A percentile compares a stretch with the other conserved stretches of the same genome.
These are phyloP conservation scores for Nemotelus nigrinus DNA, from an alignment of 2,888 invertebrate species.

Conservation along the genomic window DNA sequence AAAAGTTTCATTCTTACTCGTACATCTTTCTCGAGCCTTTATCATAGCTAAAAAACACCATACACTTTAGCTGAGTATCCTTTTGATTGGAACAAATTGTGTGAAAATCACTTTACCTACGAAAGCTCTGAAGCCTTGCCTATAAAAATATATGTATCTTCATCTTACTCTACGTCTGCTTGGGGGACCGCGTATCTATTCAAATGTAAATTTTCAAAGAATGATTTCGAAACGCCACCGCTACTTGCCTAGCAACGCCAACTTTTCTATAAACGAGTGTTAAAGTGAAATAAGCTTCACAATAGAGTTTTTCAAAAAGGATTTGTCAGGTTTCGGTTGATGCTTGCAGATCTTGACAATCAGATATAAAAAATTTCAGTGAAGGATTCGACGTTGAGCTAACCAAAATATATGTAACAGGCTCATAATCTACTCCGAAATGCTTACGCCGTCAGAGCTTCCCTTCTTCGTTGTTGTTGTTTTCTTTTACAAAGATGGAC, in stretches of 20 bases:
- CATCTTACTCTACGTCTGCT: neutral
- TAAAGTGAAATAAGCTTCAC: neutral
- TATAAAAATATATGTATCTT: neutral
- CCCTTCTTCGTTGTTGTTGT: no score
- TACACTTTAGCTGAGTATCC: slow-evolving; percentile 5
- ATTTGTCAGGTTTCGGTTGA: neutral
- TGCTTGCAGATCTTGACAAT: neutral
- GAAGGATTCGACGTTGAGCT: neutral
- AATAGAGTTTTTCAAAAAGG: neutral
- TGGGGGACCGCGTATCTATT: slow-evolving; percentile 14
- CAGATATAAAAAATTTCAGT: slow-evolving; percentile 8
- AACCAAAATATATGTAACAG: neutral
- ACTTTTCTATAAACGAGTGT: neutral
- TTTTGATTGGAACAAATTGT: slow-evolving; percentile 31
- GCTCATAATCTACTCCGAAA: slow-evolving; percentile 15
- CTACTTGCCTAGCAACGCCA: neutral
- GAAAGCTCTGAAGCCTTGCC: neutral
- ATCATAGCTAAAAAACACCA: neutral
- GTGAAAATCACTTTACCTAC: slow-evolving; percentile 16
- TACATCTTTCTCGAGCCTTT: no score
- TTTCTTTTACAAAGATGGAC: neutral
- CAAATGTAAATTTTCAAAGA: slow-evolving; percentile 19
- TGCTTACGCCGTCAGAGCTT: neutral
- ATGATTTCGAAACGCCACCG: neutral
- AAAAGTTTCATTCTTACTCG: no score